phyloP scores from a whole-genome alignment of 2,888 invertebrate species.

The Thereva unica region DNA sequence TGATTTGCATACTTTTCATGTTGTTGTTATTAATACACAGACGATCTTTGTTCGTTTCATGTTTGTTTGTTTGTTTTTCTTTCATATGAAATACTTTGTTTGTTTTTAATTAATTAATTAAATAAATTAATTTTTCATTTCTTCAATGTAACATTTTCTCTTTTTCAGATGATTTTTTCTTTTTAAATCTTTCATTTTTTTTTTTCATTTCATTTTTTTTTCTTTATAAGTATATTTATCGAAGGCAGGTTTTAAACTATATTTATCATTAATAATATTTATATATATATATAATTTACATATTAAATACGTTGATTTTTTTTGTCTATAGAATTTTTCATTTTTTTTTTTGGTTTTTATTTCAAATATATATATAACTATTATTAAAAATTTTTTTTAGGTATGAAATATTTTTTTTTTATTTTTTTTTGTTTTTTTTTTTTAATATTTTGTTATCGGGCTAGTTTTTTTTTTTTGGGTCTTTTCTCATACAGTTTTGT shows the following conservation, averaged over 20 bases:
- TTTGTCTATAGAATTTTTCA: conserved; percentile 38
- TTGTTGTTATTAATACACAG: background rate
- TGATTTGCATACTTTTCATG: background rate
- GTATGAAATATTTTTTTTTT: conserved; percentile 44
- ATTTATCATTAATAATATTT: conserved; percentile 11
- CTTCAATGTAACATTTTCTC: background rate
- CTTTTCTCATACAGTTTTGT: no score
- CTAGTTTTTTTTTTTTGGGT: conserved; percentile 18
- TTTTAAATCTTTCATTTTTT: conserved; percentile 13
- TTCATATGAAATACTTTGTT: background rate
- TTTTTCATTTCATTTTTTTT: conserved; percentile 31
- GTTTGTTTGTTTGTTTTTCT: no score
- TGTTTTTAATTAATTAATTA: conserved; percentile 5
- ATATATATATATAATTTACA: conserved; percentile 37
- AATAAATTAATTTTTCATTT: background rate
- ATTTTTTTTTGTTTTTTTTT: conserved; percentile 38
- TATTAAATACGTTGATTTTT: conserved; percentile 39
- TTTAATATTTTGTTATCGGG: conserved; percentile 35
- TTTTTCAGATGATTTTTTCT: conserved; percentile 2
- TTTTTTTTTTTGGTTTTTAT: conserved; percentile 41
- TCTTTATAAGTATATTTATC: conserved; percentile 34
- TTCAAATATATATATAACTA: conserved; percentile 38
- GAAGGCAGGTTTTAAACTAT: conserved; percentile 43
- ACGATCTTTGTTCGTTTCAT: background rate
- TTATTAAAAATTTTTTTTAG: conserved; percentile 40